These are phyloP conservation scores for Belonocnema kinseyi DNA, from an alignment of 1,140 invertebrate species.

Conservation along the genomic window DNA sequence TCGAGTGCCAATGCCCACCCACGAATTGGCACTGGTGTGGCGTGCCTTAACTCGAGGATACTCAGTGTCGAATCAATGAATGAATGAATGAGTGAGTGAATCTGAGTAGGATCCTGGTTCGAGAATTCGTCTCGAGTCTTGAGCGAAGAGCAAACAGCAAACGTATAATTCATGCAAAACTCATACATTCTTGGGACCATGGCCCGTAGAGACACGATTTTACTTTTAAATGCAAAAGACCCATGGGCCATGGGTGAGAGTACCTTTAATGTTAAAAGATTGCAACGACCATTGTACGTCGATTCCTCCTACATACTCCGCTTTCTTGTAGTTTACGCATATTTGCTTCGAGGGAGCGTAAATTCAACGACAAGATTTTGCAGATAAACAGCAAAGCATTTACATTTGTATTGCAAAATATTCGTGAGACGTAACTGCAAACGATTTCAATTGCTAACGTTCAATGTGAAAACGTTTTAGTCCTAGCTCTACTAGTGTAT, in stretches of 20 bases:
- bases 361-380: not conserved
- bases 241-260: not conserved
- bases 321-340: slow-evolving; percentile 33
- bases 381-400: no score
- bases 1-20: no score
- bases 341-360: slow-evolving; percentile 13
- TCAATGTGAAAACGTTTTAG: no score
- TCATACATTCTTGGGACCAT: slow-evolving; percentile 44
- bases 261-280: slow-evolving; percentile 46
- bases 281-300: slow-evolving; percentile 45
- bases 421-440: no score
- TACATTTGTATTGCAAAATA: no score
- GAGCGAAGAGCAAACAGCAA: slow-evolving; percentile 32
- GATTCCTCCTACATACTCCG: slow-evolving; percentile 35
- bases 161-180: slow-evolving; percentile 55
- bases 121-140: slow-evolving; percentile 51
- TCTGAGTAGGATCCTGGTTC: slow-evolving; percentile 38
- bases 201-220: slow-evolving; percentile 49
- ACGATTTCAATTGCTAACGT: no score
- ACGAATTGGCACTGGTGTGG: no score
- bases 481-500: no score
- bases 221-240: slow-evolving; percentile 57
- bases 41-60: slow-evolving; percentile 33
- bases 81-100: not conserved
- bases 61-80: slow-evolving; percentile 35